Evolutionary conservation across 2,113 vertebrate species (phyloP), one percentile per base, ranked within the genome.

Genomic region (Hiodon alosoides): DNA sequence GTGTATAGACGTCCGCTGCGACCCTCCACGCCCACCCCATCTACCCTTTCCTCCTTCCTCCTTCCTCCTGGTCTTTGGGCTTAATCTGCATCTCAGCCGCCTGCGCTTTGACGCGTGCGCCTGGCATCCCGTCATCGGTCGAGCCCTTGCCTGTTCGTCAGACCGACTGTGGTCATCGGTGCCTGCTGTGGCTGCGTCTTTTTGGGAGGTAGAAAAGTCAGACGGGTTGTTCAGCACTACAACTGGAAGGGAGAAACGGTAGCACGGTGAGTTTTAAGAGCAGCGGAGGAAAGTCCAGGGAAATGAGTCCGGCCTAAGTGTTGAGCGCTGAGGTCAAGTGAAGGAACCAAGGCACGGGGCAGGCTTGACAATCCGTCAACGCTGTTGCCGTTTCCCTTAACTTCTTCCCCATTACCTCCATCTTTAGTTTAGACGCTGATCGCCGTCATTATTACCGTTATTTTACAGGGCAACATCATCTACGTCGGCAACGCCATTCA

Each of bases 1-100:
- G 52, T 68, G 75, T 58, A 71, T 51, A 75, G 69, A 76, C 76
- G 46, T 58, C 14, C 16, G 6, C 57, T 17, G 61, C 60, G 7
- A 52, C 77, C 76, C 72, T 65, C 58, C 54, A 67, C 46, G 68
- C 75, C 65, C n/a, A 69, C 76, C 79, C 70, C 57, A 17, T 60
- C 31, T 14, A 7, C 57, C 46, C 55, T 47, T 31, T 46, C 55
- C 46, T 11, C 46, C 47, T 31, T 31, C 31, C 31, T 2, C 31
- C 2, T 31, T 31, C 31, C 31, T 31, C 31, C 31, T 31, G 31
- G 31, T 31, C 31, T 31, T 2, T 31, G 31, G 31, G 31, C 31
- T 31, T 31, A 31, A 31, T 31, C 31, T 31, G 2, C 31, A 31
- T n/a, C n/a, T n/a, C n/a, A n/a, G n/a, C n/a, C n/a, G n/a, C n/a